Percentiles rank a stretch among this genome's conserved stretches.
These are phyloP conservation scores for Silvanus unidentatus DNA, from an alignment of 2,888 invertebrate species.

Conservation along the genomic window DNA sequence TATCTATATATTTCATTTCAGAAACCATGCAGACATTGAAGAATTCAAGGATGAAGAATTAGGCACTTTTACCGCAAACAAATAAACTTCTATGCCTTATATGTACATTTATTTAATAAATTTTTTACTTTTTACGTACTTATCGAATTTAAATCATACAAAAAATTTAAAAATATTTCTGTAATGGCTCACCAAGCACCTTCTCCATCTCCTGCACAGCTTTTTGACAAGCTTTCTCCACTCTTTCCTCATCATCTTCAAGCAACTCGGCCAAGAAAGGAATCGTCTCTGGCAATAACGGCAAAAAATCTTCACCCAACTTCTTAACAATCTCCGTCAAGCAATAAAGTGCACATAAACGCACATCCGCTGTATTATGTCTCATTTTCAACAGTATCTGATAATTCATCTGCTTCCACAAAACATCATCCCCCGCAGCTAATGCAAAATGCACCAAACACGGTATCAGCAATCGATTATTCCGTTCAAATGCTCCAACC, in stretches of 20 bases:
- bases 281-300: slow-evolving; percentile 85
- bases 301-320: slow-evolving; percentile 82
- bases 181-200: slow-evolving; percentile 83
- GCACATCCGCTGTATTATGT: slow-evolving; percentile 66
- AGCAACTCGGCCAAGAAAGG: slow-evolving; percentile 90
- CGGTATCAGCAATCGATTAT: slow-evolving; percentile 60
- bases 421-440: slow-evolving; percentile 75
- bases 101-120: slow-evolving; percentile 16
- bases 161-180: slow-evolving; percentile 70
- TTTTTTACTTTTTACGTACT: neutral
- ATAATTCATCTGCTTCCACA: slow-evolving; percentile 88
- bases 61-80: slow-evolving; percentile 27
- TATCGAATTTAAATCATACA: too few species aligned
- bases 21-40: slow-evolving; percentile 24
- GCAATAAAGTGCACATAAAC: slow-evolving; percentile 65
- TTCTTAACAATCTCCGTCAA: slow-evolving; percentile 75
- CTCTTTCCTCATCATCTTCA: slow-evolving; percentile 80
- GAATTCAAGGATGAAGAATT: slow-evolving; percentile 42
- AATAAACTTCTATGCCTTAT: slow-evolving; percentile 8
- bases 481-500: slow-evolving; percentile 55
- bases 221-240: slow-evolving; percentile 73
- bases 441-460: slow-evolving; percentile 79
- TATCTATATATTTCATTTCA: slow-evolving; percentile 15
- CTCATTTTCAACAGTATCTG: slow-evolving; percentile 84
- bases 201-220: slow-evolving; percentile 80